A percentile compares a stretch with the other conserved stretches of the same genome.
These are phyloP conservation scores for Parapsyche elsis DNA, from an alignment of 1,140 invertebrate species.

Conservation along the genomic window DNA sequence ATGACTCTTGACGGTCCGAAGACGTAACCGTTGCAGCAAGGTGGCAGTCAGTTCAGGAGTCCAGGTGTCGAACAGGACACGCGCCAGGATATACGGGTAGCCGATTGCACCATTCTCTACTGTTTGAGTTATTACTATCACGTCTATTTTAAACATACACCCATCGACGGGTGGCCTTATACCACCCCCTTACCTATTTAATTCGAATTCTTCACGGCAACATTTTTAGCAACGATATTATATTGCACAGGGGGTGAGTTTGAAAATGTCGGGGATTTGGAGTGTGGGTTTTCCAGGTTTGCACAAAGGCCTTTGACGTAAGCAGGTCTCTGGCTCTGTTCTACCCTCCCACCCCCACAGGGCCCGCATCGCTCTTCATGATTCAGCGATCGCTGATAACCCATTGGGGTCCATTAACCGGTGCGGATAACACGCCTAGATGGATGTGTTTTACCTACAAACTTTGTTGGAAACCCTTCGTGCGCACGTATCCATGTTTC, in stretches of 20 bases:
- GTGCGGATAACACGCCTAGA: slow-evolving; percentile 44
- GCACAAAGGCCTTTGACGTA: slow-evolving; percentile 44
- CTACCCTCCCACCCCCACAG: background rate
- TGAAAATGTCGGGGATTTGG: background rate
- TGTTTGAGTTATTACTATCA: background rate
- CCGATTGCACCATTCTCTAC: slow-evolving; percentile 37
- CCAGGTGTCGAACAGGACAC: slow-evolving; percentile 42
- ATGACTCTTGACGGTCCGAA: slow-evolving; percentile 23
- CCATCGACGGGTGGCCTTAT: background rate
- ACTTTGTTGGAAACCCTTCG: slow-evolving; percentile 27
- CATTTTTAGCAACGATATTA: too few relatives aligned
- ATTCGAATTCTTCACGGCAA: background rate
- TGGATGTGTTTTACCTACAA: slow-evolving; percentile 44
- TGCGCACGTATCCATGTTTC: background rate
- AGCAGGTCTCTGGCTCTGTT: slow-evolving; percentile 14
- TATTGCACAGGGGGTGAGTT: background rate
- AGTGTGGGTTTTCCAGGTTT: background rate
- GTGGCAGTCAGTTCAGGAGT: background rate
- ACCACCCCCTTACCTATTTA: background rate
- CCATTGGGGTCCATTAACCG: slow-evolving; percentile 41
- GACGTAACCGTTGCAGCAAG: slow-evolving; percentile 36
- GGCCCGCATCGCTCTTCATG: slow-evolving; percentile 43
- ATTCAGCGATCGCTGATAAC: slow-evolving; percentile 47
- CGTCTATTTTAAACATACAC: background rate
- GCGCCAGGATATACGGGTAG: slow-evolving; percentile 46